phyloP scores from a whole-genome alignment of 2,888 invertebrate species.

The Agrotis puta region DNA sequence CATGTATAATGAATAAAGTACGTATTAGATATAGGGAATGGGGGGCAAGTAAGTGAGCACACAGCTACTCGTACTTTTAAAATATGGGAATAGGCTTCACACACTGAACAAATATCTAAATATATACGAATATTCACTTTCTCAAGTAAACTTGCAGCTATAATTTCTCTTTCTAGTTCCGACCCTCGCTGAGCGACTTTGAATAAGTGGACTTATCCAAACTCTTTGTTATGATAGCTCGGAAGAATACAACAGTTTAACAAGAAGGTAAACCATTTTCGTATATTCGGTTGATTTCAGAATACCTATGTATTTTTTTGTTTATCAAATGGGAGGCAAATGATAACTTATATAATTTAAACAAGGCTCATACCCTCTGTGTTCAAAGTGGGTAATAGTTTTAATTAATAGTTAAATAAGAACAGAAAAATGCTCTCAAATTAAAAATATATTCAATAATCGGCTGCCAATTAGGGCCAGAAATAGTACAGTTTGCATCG shows the following conservation, averaged over 20 bases:
- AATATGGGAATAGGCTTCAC: no score
- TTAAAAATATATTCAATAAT: constrained; percentile 36
- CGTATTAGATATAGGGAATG: no score
- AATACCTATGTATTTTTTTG: neutral
- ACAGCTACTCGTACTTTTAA: no score
- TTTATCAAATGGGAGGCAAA: neutral
- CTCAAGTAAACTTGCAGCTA: neutral
- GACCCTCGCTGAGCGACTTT: neutral
- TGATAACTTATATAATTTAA: neutral
- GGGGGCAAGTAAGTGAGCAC: no score
- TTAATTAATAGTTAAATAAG: constrained; percentile 1
- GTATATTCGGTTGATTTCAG: neutral
- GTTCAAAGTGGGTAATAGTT: neutral
- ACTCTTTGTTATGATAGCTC: neutral
- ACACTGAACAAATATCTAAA: neutral
- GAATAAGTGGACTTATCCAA: constrained; percentile 14
- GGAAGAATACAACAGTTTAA: neutral
- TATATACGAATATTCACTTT: neutral
- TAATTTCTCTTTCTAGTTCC: neutral
- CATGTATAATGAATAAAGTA: no score
- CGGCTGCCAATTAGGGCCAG: constrained; percentile 41
- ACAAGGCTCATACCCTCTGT: neutral
- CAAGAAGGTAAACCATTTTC: neutral
- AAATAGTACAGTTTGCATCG: constrained; percentile 56
- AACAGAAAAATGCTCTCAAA: constrained; percentile 12